phyloP scores from a whole-genome alignment of 35 echinoderm and acorn worm genomes.

The Lytechinus variegatus region DNA sequence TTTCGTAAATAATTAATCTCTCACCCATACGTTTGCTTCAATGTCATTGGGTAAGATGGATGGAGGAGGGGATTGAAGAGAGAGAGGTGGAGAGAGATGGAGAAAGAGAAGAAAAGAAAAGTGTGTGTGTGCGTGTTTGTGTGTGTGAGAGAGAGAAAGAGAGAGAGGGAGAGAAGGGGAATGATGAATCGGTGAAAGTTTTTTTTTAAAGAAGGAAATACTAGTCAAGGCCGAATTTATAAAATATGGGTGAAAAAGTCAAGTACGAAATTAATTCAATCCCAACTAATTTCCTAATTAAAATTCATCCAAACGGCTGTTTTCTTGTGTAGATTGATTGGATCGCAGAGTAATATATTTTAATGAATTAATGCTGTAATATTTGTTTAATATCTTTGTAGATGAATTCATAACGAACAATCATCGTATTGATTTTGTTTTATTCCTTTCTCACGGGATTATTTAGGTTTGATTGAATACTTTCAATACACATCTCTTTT shows the following conservation, averaged over 20 bases:
- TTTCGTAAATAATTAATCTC: conserved; percentile 45
- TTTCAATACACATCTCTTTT: neutral
- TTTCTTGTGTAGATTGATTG: neutral
- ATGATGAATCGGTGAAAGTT: neutral
- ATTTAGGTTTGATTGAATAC: neutral
- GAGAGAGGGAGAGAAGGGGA: neutral
- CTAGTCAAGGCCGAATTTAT: neutral
- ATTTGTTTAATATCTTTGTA: neutral
- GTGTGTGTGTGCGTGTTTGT: neutral
- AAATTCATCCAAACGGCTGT: neutral
- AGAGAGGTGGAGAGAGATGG: neutral
- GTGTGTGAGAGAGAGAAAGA: neutral
- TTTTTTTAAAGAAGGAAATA: neutral
- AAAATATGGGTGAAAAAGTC: neutral
- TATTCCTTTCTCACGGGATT: neutral
- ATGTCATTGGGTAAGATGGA: neutral
- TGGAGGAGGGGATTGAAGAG: neutral
- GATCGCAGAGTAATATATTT: neutral
- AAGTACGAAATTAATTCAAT: neutral
- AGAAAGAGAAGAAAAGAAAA: neutral
- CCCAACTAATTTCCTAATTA: neutral
- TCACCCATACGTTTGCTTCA: neutral
- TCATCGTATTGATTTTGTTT: neutral
- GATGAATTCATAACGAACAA: neutral
- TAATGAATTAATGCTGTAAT: neutral